phyloP scores from a whole-genome alignment of 2,797 vertebrate species.

The Pogoniulus pusillus region DNA sequence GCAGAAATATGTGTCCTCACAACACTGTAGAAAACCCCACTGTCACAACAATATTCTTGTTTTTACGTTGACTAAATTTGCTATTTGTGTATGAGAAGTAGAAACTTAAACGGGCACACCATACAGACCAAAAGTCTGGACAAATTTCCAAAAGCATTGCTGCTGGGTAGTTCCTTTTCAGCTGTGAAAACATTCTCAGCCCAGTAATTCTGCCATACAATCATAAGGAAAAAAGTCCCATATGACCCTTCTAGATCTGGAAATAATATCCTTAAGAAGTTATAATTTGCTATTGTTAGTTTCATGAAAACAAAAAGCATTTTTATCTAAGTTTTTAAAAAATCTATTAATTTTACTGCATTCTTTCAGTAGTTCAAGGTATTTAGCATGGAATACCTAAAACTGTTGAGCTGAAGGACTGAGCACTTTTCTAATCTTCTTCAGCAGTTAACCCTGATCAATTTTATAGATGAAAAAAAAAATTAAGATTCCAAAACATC shows the following conservation, averaged over 20 bases:
- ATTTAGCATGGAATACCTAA: neutral
- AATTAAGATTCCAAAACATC: neutral
- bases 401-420: neutral
- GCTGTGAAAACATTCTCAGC: conserved; percentile 73
- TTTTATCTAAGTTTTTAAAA: neutral
- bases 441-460: neutral
- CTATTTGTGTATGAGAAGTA: conserved; percentile 24
- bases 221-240: conserved; percentile 55
- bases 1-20: neutral
- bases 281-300: neutral
- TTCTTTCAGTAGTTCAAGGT: neutral
- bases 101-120: conserved; percentile 56
- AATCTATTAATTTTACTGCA: neutral
- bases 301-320: neutral
- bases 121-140: conserved; percentile 60
- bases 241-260: conserved; percentile 20
- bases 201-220: conserved; percentile 65
- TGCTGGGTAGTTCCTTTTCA: conserved; percentile 67
- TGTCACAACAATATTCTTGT: neutral
- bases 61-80: conserved; percentile 13
- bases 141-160: conserved; percentile 64
- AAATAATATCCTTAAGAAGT: conserved; percentile 37
- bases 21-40: conserved; percentile 20
- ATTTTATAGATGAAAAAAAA: neutral
- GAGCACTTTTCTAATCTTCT: neutral